Evolutionary conservation across 2,888 invertebrate species (phyloP).

Genomic region (Drosophila pseudotakahashii): DNA sequence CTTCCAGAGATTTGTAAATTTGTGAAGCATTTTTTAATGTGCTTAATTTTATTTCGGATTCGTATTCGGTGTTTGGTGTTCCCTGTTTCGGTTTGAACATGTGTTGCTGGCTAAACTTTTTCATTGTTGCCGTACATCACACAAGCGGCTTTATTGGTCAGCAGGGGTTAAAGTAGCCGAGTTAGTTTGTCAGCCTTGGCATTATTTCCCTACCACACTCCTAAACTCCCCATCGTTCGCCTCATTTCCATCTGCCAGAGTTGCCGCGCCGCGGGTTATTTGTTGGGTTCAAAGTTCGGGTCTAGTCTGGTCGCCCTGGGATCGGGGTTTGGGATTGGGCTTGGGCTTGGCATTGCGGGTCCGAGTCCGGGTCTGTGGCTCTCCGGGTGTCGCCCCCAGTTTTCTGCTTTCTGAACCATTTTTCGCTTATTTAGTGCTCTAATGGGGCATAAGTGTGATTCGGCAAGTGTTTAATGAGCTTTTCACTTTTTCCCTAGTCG

Average conservation of each 20-base stretch:
- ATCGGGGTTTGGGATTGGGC: constrained; percentile 7
- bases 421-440: constrained; percentile 74
- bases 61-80: neutral
- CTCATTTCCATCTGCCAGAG: constrained; percentile 48
- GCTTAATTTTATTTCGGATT: constrained; percentile 67
- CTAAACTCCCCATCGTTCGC: constrained; percentile 1
- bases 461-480: constrained; percentile 76
- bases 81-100: constrained; percentile 42
- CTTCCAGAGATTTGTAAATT: constrained; percentile 74
- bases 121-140: constrained; percentile 72
- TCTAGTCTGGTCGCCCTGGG: constrained; percentile 36
- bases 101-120: constrained; percentile 68
- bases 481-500: constrained; percentile 52
- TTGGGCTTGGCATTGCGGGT: constrained; percentile 29
- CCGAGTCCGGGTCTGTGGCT: constrained; percentile 26
- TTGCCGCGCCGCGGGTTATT: constrained; percentile 69
- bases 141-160: constrained; percentile 80
- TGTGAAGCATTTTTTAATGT: constrained; percentile 79
- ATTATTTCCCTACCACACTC: constrained; percentile 52
- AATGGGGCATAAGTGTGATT: constrained; percentile 77
- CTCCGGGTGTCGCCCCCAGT: neutral
- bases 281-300: constrained; percentile 55
- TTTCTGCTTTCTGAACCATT: constrained; percentile 37
- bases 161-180: constrained; percentile 67
- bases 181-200: constrained; percentile 71